These are phyloP conservation scores for Formicarius rufipectus DNA, from an alignment of 2,113 vertebrate species.

Conservation along the genomic window DNA sequence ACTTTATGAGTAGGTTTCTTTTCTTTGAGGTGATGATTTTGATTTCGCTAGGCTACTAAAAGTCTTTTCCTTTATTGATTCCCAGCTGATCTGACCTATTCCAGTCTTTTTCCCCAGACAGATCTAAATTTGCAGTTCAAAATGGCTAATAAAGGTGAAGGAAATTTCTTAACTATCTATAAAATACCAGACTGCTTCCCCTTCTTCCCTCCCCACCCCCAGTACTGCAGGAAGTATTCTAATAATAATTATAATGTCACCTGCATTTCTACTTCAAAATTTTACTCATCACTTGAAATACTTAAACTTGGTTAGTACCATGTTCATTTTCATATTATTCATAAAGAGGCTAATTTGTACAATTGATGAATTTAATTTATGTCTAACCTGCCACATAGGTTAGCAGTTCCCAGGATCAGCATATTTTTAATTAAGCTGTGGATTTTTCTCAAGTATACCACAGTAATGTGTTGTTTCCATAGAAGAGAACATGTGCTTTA, in stretches of 20 bases:
- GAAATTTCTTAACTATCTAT: neutral
- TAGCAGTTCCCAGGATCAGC: neutral
- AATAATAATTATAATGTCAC: neutral
- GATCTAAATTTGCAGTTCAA: conserved; percentile 15
- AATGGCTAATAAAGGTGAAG: neutral
- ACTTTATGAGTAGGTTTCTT: neutral
- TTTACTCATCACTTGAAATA: neutral
- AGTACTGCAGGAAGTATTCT: neutral
- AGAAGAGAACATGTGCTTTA: neutral
- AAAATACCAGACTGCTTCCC: neutral
- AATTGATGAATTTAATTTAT: neutral
- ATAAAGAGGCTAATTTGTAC: neutral
- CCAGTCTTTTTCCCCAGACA: neutral
- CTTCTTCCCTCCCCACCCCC: neutral
- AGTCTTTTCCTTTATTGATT: neutral
- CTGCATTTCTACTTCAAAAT: conserved; percentile 12
- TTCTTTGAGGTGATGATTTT: neutral
- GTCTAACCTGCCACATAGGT: neutral
- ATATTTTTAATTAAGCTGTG: neutral
- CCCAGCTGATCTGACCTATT: neutral
- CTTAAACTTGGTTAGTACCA: neutral
- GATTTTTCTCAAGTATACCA: neutral
- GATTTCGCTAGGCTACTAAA: neutral
- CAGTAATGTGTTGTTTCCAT: neutral
- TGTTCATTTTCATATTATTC: neutral